These are phyloP conservation scores for Cataglyphis rosenhaueri DNA, from an alignment of 2,888 invertebrate species.

Conservation along the genomic window DNA sequence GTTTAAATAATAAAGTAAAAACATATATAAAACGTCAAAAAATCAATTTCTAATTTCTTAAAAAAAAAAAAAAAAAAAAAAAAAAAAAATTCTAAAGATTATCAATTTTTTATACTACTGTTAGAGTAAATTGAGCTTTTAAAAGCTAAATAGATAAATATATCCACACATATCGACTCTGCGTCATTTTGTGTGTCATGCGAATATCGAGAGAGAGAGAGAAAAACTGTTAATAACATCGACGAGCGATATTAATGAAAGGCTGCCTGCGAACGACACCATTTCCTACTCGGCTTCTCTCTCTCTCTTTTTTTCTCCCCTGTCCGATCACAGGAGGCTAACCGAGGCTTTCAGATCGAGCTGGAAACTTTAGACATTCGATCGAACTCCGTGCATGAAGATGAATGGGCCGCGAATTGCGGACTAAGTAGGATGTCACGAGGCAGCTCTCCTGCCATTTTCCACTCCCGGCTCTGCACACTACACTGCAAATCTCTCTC, in stretches of 20 bases:
- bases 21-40: no score
- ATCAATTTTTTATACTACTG: no score
- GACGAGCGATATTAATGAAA: conserved; percentile 36
- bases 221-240: conserved; percentile 33
- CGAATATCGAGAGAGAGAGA: not conserved
- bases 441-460: conserved; percentile 61
- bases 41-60: no score
- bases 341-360: conserved; percentile 49
- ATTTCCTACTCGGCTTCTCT: conserved; percentile 10
- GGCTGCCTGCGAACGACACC: conserved; percentile 45
- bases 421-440: conserved; percentile 79
- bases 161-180: not conserved
- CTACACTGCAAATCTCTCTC: conserved; percentile 47
- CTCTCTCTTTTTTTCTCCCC: not conserved
- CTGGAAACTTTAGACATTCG: conserved; percentile 56
- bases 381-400: conserved; percentile 69
- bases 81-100: no score
- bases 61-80: no score
- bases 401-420: conserved; percentile 77
- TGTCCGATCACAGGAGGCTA: conserved; percentile 27
- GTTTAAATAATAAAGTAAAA: no score
- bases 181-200: not conserved
- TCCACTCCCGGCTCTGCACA: conserved; percentile 51
- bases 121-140: no score
- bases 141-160: not conserved